A percentile compares a stretch with the other conserved stretches of the same genome.
Evolutionary conservation across 2,888 invertebrate species (phyloP).

Genomic region (Hyalella azteca): DNA sequence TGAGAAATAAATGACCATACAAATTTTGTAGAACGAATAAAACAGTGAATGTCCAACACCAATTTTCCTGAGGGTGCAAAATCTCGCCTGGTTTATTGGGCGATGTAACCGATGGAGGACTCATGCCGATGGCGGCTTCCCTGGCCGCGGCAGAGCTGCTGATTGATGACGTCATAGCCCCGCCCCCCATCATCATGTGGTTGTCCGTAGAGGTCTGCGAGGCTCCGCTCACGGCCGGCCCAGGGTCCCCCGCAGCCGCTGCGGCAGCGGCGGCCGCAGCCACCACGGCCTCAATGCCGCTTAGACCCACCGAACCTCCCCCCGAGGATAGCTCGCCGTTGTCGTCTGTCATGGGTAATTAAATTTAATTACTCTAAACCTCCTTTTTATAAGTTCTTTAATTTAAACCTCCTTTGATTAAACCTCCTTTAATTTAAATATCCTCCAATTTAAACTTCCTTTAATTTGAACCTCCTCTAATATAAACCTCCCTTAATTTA

Average conservation of each 20-base stretch:
- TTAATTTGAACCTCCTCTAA: too few relatives aligned
- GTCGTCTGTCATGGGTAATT: not conserved
- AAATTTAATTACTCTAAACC: too few relatives aligned
- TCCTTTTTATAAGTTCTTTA: too few relatives aligned
- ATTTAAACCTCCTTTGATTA: too few relatives aligned
- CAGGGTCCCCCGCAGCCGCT: conserved; percentile 14
- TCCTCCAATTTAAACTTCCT: too few relatives aligned
- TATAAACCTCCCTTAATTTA: too few relatives aligned
- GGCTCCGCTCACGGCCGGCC: not conserved
- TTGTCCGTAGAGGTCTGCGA: not conserved
- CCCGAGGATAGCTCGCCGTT: not conserved
- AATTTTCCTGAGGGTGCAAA: too few relatives aligned
- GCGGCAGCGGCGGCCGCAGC: conserved; percentile 37
- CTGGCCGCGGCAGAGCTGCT: conserved; percentile 66
- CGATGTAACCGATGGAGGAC: conserved; percentile 83
- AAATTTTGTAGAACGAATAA: too few relatives aligned
- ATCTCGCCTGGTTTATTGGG: conserved; percentile 83
- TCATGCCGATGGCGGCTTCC: conserved; percentile 89
- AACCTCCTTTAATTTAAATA: too few relatives aligned
- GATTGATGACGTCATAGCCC: not conserved
- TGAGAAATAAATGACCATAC: too few relatives aligned
- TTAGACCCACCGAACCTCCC: not conserved
- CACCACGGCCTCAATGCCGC: conserved; percentile 17
- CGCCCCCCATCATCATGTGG: conserved; percentile 6
- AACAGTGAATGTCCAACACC: too few relatives aligned